Evolutionary conservation across 2,888 invertebrate genomes (phyloP).

Genomic region (Caenorhabditis afra): DNA sequence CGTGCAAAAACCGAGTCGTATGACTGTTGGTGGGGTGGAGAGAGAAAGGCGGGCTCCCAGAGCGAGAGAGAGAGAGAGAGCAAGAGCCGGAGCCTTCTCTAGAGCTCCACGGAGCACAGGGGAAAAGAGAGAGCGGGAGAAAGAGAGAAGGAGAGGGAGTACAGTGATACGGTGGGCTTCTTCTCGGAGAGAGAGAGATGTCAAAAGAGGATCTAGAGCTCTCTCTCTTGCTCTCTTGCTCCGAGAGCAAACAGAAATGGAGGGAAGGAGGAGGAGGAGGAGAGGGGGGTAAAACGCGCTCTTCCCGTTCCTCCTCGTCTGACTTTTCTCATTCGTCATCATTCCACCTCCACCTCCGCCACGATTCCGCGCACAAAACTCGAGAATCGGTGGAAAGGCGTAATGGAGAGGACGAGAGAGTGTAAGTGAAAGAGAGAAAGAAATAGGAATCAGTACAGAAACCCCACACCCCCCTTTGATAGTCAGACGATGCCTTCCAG

Average conservation of each 20-base stretch:
- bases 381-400: background rate
- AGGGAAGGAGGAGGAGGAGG: constrained; percentile 9
- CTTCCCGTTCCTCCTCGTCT: too few relatives aligned
- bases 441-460: too few relatives aligned
- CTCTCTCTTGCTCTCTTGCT: too few relatives aligned
- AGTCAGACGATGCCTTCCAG: constrained; percentile 1
- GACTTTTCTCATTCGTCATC: constrained; percentile 9
- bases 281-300: background rate
- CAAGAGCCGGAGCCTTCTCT: too few relatives aligned
- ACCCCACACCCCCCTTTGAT: background rate
- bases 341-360: too few relatives aligned
- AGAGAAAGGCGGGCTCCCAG: too few relatives aligned
- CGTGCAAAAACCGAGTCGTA: too few relatives aligned
- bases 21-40: too few relatives aligned
- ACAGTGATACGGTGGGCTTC: background rate
- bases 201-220: constrained; percentile 52
- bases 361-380: too few relatives aligned
- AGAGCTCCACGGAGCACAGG: too few relatives aligned
- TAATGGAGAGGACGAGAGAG: background rate
- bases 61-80: too few relatives aligned
- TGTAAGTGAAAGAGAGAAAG: too few relatives aligned
- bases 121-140: background rate
- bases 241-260: background rate
- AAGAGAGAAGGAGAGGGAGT: constrained; percentile 11
- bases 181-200: constrained; percentile 24